Base-by-base conservation (phyloP, 2,888 invertebrate genomes). In the Euphydryas editha region DNA sequence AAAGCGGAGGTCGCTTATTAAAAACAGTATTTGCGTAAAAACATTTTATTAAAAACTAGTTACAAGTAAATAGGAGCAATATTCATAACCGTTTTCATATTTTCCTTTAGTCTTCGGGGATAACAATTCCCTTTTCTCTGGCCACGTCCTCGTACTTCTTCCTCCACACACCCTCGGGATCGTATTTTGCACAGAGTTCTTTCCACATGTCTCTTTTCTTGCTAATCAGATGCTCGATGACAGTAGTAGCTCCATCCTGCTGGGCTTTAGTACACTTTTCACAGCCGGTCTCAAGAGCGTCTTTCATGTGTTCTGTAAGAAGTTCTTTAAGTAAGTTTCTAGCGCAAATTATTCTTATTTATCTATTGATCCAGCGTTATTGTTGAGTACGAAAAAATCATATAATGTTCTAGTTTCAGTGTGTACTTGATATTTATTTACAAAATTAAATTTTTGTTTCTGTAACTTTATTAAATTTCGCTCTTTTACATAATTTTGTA, bases 201-300 rank as follows among this genome's bases (percentile, higher is more conserved):
- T 93, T 93, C 95, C 96, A 97, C 77, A 94, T 85, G 0, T 92
- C 92, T 0, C 93, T 89, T 76, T 95, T 95, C 58, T 96, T 90
- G 71, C 95, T 94, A 72, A 95, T 94, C 70, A 97, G 87, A 76
- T 91, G 94, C 18, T 94, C 92, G 39, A 96, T 93, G 7, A 96
- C 94, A 72, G 93, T 95, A 81, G 93, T 93, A 69, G 94, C 55
- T 92, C 94, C 94, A 0, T 80, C 76, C 73, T 86, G 93, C 79
- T 95, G 95, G 65, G 91, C 92, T 49, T 94, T 94, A 58, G 93
- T 94, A 81, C 96, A 96, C 79, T 95, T 94, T 62, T 79, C 76
- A 81, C 96, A 96, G 59, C 94, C 94, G n/a, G 93, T 94, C 68
- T 89, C 84, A 55, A 96, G 79, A 0, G 95, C 95, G 70, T 95